phyloP scores from a whole-genome alignment of 2,888 invertebrate species.

The Willowsia nigromaculata region DNA sequence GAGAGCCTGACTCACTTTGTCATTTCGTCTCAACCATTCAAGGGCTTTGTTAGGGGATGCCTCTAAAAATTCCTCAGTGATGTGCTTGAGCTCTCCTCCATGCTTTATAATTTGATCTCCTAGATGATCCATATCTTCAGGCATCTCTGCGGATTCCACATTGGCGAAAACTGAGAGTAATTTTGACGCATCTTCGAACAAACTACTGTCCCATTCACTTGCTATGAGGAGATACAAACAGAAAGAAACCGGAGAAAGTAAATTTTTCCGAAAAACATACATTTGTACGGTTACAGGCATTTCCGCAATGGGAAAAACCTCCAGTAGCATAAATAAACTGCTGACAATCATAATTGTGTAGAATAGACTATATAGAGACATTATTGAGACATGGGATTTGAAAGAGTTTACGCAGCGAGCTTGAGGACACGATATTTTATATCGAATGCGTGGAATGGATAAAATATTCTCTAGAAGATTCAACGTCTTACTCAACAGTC shows the following conservation, averaged over 20 bases:
- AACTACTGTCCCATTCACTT: slow-evolving; percentile 84
- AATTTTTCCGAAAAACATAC: neutral
- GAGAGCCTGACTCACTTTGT: slow-evolving; percentile 82
- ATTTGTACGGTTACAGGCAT: neutral
- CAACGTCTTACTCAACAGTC: neutral
- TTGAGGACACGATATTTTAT: neutral
- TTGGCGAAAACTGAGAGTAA: slow-evolving; percentile 86
- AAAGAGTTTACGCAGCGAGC: neutral
- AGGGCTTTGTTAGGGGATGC: slow-evolving; percentile 81
- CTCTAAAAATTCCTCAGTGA: slow-evolving; percentile 77
- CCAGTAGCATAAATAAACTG: neutral
- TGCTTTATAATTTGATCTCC: slow-evolving; percentile 81
- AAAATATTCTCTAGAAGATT: neutral
- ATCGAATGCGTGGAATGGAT: neutral
- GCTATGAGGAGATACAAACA: slow-evolving; percentile 70
- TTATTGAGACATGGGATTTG: no score
- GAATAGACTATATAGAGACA: neutral
- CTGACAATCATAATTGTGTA: neutral
- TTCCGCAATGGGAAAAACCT: neutral
- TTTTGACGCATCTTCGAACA: slow-evolving; percentile 86
- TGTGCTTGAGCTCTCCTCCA: slow-evolving; percentile 81
- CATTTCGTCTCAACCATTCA: slow-evolving; percentile 84
- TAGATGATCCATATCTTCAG: slow-evolving; percentile 82
- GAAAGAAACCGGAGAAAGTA: neutral
- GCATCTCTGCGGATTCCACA: slow-evolving; percentile 89